Percentiles rank a stretch among this genome's conserved stretches.
These are phyloP conservation scores for Troglohyphantes excavatus DNA, from an alignment of 2,888 invertebrate species.

Conservation along the genomic window DNA sequence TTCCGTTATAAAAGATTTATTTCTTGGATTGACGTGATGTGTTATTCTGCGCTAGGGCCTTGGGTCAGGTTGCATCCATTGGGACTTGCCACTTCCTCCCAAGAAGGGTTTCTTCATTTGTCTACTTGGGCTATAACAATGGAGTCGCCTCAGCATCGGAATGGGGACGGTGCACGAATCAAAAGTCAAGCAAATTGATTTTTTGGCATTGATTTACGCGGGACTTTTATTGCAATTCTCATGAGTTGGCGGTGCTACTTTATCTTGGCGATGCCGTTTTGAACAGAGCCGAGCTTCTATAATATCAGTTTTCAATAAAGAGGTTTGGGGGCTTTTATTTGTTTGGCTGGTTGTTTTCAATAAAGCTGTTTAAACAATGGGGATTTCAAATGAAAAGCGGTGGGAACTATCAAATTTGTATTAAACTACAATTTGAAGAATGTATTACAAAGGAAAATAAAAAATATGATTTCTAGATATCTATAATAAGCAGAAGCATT, in stretches of 20 bases:
- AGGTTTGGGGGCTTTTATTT: too few species aligned
- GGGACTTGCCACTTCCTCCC: slow-evolving; percentile 50
- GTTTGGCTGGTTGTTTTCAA: too few species aligned
- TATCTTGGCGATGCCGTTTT: background rate
- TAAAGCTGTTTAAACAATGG: too few species aligned
- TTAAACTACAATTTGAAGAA: too few species aligned
- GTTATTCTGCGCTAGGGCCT: slow-evolving; percentile 45
- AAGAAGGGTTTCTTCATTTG: slow-evolving; percentile 54
- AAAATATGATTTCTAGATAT: too few species aligned
- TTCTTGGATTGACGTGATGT: slow-evolving; percentile 59
- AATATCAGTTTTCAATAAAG: too few species aligned
- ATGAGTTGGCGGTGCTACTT: background rate
- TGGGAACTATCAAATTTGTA: too few species aligned
- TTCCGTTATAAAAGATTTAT: slow-evolving; percentile 68
- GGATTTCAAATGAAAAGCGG: background rate
- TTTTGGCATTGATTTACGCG: background rate
- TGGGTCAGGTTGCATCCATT: slow-evolving; percentile 62
- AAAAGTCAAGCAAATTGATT: slow-evolving; percentile 59
- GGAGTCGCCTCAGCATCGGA: slow-evolving; percentile 17
- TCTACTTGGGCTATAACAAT: slow-evolving; percentile 40
- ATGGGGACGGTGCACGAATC: slow-evolving; percentile 23
- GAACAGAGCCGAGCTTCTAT: background rate
- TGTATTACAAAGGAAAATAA: too few species aligned
- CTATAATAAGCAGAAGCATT: too few species aligned
- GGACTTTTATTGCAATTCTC: slow-evolving; percentile 21